phyloP scores from a whole-genome alignment of 2,113 vertebrate genomes.

The Lepus europaeus region DNA sequence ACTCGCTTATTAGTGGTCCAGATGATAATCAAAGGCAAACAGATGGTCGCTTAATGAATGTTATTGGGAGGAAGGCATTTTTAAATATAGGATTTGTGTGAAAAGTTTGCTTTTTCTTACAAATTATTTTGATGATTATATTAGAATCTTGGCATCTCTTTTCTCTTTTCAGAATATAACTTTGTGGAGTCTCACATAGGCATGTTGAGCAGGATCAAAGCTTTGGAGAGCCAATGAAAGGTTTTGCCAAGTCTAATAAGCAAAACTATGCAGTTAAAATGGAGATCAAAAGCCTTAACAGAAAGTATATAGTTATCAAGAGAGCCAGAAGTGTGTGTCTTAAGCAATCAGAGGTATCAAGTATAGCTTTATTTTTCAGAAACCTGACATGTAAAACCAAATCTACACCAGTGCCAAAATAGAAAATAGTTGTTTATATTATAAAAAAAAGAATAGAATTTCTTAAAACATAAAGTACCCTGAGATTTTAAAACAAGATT shows the following conservation, averaged over 20 bases:
- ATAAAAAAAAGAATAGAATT: constrained; percentile 22
- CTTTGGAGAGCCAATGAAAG: constrained; percentile 41
- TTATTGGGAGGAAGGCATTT: constrained; percentile 81
- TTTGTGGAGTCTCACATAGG: constrained; percentile 36
- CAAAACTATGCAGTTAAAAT: constrained; percentile 67
- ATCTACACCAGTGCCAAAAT: constrained; percentile 14
- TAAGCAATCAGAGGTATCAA: constrained; percentile 60
- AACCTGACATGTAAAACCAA: constrained; percentile 41
- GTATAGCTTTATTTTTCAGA: constrained; percentile 53
- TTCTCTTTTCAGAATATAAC: constrained; percentile 69
- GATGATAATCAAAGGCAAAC: constrained; percentile 83
- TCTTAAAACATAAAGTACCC: background rate
- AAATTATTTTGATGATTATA: constrained; percentile 77
- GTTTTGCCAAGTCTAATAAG: constrained; percentile 67
- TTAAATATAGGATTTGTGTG: constrained; percentile 84
- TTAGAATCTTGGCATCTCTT: constrained; percentile 70
- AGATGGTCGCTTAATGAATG: constrained; percentile 82
- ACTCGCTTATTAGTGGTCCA: constrained; percentile 72
- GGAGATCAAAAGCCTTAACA: constrained; percentile 61
- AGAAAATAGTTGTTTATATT: constrained; percentile 11
- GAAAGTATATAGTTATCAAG: constrained; percentile 50
- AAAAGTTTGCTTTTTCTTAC: constrained; percentile 81
- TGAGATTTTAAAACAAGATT: constrained; percentile 37
- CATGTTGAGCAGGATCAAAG: constrained; percentile 72
- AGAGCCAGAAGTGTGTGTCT: constrained; percentile 54